A percentile compares a stretch with the other conserved stretches of the same genome.
Conservation (phyloP, 2,888 invertebrate genomes). For the Trichogramma evanescens region DNA sequence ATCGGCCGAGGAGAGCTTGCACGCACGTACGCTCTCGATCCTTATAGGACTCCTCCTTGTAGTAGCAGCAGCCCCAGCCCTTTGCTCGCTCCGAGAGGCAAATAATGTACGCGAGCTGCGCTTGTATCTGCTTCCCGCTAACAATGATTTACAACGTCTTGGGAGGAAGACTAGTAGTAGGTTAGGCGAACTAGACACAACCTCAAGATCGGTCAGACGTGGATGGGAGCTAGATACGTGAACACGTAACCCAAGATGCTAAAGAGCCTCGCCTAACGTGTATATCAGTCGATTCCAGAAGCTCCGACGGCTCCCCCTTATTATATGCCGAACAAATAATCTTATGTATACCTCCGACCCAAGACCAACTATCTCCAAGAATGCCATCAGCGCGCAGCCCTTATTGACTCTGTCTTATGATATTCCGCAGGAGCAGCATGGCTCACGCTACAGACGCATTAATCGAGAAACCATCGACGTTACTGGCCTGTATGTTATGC, state of each 20-base stretch:
- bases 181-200: conserved; percentile 34
- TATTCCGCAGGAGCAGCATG: no score
- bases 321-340: conserved; percentile 20
- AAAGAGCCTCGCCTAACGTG: conserved; percentile 1
- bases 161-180: conserved; percentile 20
- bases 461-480: no score
- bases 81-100: background rate
- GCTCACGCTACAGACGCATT: no score
- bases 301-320: conserved; percentile 9
- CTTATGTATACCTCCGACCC: background rate
- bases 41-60: background rate
- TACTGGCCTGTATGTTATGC: no score
- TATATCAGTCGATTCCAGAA: conserved; percentile 22
- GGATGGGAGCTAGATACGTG: background rate
- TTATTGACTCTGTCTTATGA: conserved; percentile 14
- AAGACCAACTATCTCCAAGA: background rate
- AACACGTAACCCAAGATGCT: background rate
- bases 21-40: conserved; percentile 44
- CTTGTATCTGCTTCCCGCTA: conserved; percentile 28
- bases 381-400: background rate
- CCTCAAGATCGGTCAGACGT: conserved; percentile 26
- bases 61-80: background rate
- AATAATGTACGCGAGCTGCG: conserved; percentile 14
- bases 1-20: conserved; percentile 26
- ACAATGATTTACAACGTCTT: conserved; percentile 45